Evolutionary conservation across 2,888 invertebrate species (phyloP), one percentile per base, ranked within the genome.

Genomic region (Eledone cirrhosa): DNA sequence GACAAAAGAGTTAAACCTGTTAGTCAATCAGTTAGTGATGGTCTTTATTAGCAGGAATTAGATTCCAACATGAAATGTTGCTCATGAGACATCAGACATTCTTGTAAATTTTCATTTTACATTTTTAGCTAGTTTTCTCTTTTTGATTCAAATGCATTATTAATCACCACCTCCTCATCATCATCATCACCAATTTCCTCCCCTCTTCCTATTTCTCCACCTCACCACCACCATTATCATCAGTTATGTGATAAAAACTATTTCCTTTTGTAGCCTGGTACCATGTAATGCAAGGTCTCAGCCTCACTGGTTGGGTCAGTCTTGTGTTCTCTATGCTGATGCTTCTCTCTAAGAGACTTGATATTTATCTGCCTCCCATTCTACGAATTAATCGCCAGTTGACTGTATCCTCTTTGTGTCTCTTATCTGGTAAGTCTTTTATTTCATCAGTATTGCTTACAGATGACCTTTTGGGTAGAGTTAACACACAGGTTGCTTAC

Each of bases 241-340:
- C 13, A 31, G 33, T n/a, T n/a, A n/a, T n/a, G n/a, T n/a, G n/a
- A 24, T 24, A 29, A 33, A 41, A 1, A 75, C 5, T 27, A 47
- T 41, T 48, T 63, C 3, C 22, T 77, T 75, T 69, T 48, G 77
- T 22, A 84, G 84, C 79, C 27, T 83, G 84, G 83, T 84, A 84
- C 77, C 83, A 83, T 78, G 74, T 83, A 16, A 65, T 84, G 47
- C 84, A 84, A 72, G 59, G 79, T 4, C 72, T 83, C 47, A 82
- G 84, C 77, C 41, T 84, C n/a, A 48, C 82, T 69, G 83, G 81
- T 48, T 83, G 81, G 83, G 63, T 67, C 27, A 80, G 80, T 14
- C 77, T 84, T 81, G 53, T 78, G 5, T 65, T 81, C 16, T 80
- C 82, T n/a, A 41, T 83, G 76, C n/a, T 81, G 27, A 72, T 83